Conservation (phyloP, 2,888 invertebrate genomes). For the Venustoraphidia nigricollis region DNA sequence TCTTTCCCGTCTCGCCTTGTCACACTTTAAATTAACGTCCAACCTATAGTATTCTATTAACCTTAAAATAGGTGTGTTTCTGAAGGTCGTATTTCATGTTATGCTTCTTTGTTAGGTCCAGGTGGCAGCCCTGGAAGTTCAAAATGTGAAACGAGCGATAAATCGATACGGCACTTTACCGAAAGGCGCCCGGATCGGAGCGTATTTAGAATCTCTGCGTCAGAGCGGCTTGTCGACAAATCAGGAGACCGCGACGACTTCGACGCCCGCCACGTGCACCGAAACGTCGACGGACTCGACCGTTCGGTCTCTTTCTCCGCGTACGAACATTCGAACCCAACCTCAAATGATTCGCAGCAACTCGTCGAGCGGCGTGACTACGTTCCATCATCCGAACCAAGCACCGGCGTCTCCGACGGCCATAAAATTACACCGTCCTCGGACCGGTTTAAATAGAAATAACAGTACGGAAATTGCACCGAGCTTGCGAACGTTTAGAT, state of each 20-base stretch:
- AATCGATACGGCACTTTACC: slow-evolving; percentile 94
- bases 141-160: slow-evolving; percentile 87
- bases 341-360: slow-evolving; percentile 82
- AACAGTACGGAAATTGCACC: slow-evolving; percentile 27
- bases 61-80: too few relatives aligned
- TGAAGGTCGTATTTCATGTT: slow-evolving; percentile 2
- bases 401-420: slow-evolving; percentile 44
- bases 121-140: slow-evolving; percentile 86
- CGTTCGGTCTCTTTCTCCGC: slow-evolving; percentile 44
- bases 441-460: slow-evolving; percentile 27
- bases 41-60: too few relatives aligned
- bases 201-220: slow-evolving; percentile 84
- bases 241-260: slow-evolving; percentile 20
- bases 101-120: slow-evolving; percentile 33
- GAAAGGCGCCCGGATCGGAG: slow-evolving; percentile 91
- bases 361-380: slow-evolving; percentile 69
- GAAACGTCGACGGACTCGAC: slow-evolving; percentile 26
- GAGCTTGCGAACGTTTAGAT: slow-evolving; percentile 28
- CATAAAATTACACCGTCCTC: slow-evolving; percentile 38
- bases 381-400: slow-evolving; percentile 33
- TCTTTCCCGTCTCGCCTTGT: too few relatives aligned
- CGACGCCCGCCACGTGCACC: slow-evolving; percentile 14
- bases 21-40: too few relatives aligned
- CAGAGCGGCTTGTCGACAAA: slow-evolving; percentile 48
- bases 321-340: slow-evolving; percentile 46